A percentile compares a stretch with the other conserved stretches of the same genome.
These are phyloP conservation scores for Hirudo medicinalis DNA, from an alignment of 1,140 invertebrate genomes.

Conservation along the genomic window DNA sequence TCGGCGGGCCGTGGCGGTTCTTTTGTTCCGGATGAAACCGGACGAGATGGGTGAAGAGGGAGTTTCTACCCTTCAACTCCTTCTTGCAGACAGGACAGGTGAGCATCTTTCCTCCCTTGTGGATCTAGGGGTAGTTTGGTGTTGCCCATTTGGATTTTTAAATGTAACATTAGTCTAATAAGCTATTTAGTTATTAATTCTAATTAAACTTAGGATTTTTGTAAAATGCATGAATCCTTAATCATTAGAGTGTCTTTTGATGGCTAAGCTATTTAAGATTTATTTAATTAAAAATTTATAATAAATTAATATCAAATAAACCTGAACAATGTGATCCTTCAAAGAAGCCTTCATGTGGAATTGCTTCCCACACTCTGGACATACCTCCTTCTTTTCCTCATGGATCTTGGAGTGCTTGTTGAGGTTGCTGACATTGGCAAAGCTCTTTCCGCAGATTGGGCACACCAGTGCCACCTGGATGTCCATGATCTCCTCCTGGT, in stretches of 20 bases:
- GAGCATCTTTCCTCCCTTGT: conserved; percentile 36
- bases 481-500: conserved; percentile 12
- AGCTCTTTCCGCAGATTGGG: conserved; percentile 33
- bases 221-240: no score
- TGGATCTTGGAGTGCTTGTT: conserved; percentile 35
- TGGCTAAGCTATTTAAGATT: no score
- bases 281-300: no score
- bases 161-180: no score
- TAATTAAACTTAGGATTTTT: no score
- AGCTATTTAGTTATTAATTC: no score
- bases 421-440: conserved; percentile 35
- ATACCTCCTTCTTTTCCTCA: conserved; percentile 41
- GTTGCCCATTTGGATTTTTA: no score
- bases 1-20: conserved; percentile 32
- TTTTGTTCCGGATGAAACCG: conserved; percentile 33
- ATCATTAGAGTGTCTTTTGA: no score
- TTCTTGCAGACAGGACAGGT: conserved; percentile 42
- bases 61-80: conserved; percentile 44
- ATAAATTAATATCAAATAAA: conserved; percentile 8
- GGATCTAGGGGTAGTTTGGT: conserved; percentile 24
- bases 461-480: conserved; percentile 25
- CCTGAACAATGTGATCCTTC: conserved; percentile 36
- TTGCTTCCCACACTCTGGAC: conserved; percentile 41
- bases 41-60: conserved; percentile 41
- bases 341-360: conserved; percentile 44